These are phyloP conservation scores for Tetraodon nigroviridis DNA, from an alignment of 2,113 vertebrate species.

Conservation along the genomic window DNA sequence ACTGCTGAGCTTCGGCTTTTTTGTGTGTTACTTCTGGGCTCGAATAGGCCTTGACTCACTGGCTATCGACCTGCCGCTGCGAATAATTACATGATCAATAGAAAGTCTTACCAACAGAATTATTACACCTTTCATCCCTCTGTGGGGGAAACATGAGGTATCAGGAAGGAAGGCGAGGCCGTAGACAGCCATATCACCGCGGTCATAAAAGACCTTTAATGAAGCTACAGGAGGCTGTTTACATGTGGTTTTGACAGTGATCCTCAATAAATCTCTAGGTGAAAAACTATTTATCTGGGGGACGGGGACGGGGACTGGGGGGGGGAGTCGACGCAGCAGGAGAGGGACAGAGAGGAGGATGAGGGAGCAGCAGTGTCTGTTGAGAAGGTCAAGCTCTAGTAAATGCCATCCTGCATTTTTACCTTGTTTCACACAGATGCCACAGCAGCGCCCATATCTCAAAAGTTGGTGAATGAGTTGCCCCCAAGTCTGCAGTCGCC, in stretches of 20 bases:
- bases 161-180: neutral
- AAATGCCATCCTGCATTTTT: constrained; percentile 58
- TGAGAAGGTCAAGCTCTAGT: constrained; percentile 58
- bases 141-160: neutral
- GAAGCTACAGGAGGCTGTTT: too few species aligned
- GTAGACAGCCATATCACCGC: too few species aligned
- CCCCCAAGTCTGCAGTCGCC: too few species aligned
- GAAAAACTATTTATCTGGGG: too few species aligned
- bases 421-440: constrained; percentile 41
- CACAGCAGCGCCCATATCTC: neutral
- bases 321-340: constrained; percentile 20
- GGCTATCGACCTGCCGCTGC: neutral
- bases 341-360: constrained; percentile 13
- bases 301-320: neutral
- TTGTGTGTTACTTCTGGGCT: too few species aligned
- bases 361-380: constrained; percentile 21
- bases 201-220: too few species aligned
- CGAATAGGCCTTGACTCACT: neutral
- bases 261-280: too few species aligned
- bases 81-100: constrained; percentile 16
- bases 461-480: too few species aligned
- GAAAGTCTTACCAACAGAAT: neutral
- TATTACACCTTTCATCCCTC: constrained; percentile 2
- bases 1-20: too few species aligned
- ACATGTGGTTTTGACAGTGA: too few species aligned